These are phyloP conservation scores for Dromiciops gliroides DNA, from an alignment of 2,113 vertebrate genomes.

Conservation along the genomic window DNA sequence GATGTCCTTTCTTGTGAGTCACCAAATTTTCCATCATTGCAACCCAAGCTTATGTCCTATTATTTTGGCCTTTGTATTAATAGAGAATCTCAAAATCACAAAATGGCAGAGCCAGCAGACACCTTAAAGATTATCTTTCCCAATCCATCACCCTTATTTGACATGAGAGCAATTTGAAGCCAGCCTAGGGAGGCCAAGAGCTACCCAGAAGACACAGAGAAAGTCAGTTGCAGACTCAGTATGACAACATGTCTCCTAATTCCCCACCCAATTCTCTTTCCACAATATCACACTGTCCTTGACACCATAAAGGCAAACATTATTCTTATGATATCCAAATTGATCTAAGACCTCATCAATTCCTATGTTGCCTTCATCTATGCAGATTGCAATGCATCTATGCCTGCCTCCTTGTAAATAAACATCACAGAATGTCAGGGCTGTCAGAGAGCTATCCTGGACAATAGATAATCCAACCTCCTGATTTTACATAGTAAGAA, in stretches of 20 bases:
- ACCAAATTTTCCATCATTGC: neutral
- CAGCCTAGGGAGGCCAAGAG: neutral
- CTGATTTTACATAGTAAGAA: neutral
- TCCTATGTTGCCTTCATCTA: neutral
- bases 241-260: neutral
- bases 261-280: neutral
- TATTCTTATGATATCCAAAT: neutral
- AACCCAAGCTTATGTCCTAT: conserved; percentile 11
- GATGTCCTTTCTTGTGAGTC: neutral
- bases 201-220: neutral
- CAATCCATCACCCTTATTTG: neutral
- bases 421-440: neutral
- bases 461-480: neutral
- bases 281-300: neutral
- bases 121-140: neutral
- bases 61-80: neutral
- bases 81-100: neutral
- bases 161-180: neutral
- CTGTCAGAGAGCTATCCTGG: neutral
- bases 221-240: neutral
- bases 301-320: neutral
- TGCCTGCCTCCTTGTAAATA: neutral
- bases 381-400: neutral
- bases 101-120: neutral
- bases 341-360: neutral